phyloP scores from a whole-genome alignment of 2,113 vertebrate species.

The Calidris pugnax region DNA sequence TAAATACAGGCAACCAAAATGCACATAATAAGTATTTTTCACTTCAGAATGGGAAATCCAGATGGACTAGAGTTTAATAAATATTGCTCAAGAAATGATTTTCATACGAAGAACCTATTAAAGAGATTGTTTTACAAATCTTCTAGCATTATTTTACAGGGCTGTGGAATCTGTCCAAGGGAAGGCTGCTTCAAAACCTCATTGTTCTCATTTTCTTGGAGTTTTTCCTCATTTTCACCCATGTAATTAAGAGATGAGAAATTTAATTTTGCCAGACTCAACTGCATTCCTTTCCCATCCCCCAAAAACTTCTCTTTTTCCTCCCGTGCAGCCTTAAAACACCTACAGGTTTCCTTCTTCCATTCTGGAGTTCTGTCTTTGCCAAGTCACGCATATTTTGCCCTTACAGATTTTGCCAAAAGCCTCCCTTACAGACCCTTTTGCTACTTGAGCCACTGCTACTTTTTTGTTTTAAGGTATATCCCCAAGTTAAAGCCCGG shows the following conservation, averaged over 20 bases:
- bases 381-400: neutral
- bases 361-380: neutral
- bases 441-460: neutral
- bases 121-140: neutral
- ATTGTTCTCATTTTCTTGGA: neutral
- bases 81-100: neutral
- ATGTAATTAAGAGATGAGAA: neutral
- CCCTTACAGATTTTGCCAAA: neutral
- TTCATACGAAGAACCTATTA: neutral
- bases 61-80: neutral
- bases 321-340: neutral
- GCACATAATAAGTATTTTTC: neutral
- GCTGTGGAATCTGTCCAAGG: neutral
- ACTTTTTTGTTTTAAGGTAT: neutral
- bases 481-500: neutral
- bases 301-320: neutral
- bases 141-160: neutral
- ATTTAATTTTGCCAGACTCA: neutral
- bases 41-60: neutral
- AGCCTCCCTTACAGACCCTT: neutral
- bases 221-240: neutral
- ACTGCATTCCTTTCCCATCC: neutral
- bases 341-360: neutral
- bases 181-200: neutral
- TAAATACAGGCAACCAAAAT: neutral